These are phyloP conservation scores for Paguma larvata DNA, from an alignment of 2,797 vertebrate genomes.

Conservation along the genomic window DNA sequence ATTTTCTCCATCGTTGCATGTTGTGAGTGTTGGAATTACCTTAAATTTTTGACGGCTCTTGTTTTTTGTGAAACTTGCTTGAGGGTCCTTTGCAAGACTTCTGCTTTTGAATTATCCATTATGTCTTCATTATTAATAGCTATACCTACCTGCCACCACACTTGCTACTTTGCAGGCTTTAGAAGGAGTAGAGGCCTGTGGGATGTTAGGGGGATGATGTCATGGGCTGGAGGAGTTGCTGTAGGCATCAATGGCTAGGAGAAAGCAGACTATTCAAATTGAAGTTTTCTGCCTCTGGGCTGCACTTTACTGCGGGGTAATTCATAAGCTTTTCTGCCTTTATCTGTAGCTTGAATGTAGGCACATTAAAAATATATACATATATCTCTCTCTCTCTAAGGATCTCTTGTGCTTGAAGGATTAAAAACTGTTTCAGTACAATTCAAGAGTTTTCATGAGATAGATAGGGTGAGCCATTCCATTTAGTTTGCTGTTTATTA, in stretches of 20 bases:
- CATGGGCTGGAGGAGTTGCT: not conserved
- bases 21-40: not conserved
- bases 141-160: not conserved
- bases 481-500: not conserved
- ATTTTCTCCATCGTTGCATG: not conserved
- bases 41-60: not conserved
- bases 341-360: not conserved
- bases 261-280: not conserved
- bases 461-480: not conserved
- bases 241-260: no score
- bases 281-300: not conserved
- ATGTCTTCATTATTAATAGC: not conserved
- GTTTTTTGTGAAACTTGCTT: not conserved
- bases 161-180: not conserved
- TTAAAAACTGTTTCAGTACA: conserved; percentile 39
- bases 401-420: not conserved
- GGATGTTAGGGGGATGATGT: not conserved
- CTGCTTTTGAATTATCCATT: not conserved
- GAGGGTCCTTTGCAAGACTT: not conserved
- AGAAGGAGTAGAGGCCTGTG: not conserved
- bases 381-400: not conserved
- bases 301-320: not conserved
- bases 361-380: not conserved
- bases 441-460: not conserved
- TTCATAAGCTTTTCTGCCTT: not conserved